Evolutionary conservation across 2,888 invertebrate genomes (phyloP), one percentile per base, ranked within the genome.

Genomic region (Hypomecis punctinalis): DNA sequence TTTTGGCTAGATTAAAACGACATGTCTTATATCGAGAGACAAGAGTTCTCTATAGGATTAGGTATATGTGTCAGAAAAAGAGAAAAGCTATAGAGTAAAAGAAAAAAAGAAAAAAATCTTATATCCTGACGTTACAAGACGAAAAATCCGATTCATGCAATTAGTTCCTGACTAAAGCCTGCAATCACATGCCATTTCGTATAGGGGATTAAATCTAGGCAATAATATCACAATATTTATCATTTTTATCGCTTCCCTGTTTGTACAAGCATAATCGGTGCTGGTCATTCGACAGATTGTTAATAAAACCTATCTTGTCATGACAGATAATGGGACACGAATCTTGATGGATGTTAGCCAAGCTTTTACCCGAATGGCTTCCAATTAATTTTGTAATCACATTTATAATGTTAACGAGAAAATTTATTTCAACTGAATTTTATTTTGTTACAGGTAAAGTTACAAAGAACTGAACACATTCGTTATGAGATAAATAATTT

Each of bases 171-270:
- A 0, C 10, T 46, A 47, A 35, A 47, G 35, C 40, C 40, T 37
- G 36, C 49, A 23, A 61, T 51, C 54, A 57, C 39, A 51, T 62
- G 66, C 69, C 65, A 69, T 66, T 69, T 55, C 39, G 53, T 53
- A 62, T 53, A 67, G 58, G 51, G 61, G 54, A 59, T 69, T 63
- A 67, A 47, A 64, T 68, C 46, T 36, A 35, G 35, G 67, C 80
- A 81, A 80, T 81, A 81, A 82, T 78, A 78, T 70, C 54, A 61
- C 71, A 70, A 75, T 81, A 81, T 83, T 81, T 82, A 79, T 80
- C 84, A 83, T 79, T 84, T 76, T 90, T 90, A 90, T 90, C 89
- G 71, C 63, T 67, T 72, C 74, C 66, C 46, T 86, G 85, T 88
- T 85, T 89, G 81, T 76, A 73, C 40, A 80, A 76, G 73, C 77